phyloP scores from a whole-genome alignment of 2,888 invertebrate species.

The Drosophila eohydei region DNA sequence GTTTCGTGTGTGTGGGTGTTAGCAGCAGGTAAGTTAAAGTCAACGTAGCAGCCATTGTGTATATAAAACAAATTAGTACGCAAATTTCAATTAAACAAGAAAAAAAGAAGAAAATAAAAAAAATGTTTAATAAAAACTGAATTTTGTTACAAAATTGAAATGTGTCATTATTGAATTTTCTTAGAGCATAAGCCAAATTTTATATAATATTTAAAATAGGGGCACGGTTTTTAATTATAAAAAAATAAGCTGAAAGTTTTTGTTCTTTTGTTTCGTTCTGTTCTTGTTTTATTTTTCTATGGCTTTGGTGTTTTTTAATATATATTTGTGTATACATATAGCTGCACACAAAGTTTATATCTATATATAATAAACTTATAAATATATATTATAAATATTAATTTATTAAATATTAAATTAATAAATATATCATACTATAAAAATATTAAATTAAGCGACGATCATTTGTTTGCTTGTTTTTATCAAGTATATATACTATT shows the following conservation, averaged over 20 bases:
- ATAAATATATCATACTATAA: slow-evolving; percentile 1
- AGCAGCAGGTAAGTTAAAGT: slow-evolving; percentile 56
- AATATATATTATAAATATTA: slow-evolving; percentile 12
- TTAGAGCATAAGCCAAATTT: slow-evolving; percentile 54
- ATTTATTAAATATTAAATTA: slow-evolving; percentile 18
- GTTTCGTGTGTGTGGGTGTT: slow-evolving; percentile 11
- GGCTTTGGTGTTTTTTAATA: slow-evolving; percentile 61
- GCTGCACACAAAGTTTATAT: slow-evolving; percentile 28
- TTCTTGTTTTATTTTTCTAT: slow-evolving; percentile 37
- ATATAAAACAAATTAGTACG: slow-evolving; percentile 10
- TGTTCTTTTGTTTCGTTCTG: slow-evolving; percentile 36
- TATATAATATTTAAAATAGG: slow-evolving; percentile 38
- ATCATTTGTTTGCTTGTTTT: slow-evolving; percentile 69
- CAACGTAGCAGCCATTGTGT: slow-evolving; percentile 13
- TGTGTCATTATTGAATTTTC: slow-evolving; percentile 75
- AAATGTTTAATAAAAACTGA: slow-evolving; percentile 70
- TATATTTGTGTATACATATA: slow-evolving; percentile 27
- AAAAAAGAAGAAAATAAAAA: neutral
- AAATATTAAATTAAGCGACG: slow-evolving; percentile 38
- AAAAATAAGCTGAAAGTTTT: slow-evolving; percentile 18
- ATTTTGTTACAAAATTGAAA: slow-evolving; percentile 73
- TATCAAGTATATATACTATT: slow-evolving; percentile 23
- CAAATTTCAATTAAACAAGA: slow-evolving; percentile 15
- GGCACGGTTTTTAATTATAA: slow-evolving; percentile 50
- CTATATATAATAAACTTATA: neutral